A percentile compares a stretch with the other conserved stretches of the same genome.
These are phyloP conservation scores for Bufotes viridis DNA, from an alignment of 2,797 vertebrate genomes.

Conservation along the genomic window DNA sequence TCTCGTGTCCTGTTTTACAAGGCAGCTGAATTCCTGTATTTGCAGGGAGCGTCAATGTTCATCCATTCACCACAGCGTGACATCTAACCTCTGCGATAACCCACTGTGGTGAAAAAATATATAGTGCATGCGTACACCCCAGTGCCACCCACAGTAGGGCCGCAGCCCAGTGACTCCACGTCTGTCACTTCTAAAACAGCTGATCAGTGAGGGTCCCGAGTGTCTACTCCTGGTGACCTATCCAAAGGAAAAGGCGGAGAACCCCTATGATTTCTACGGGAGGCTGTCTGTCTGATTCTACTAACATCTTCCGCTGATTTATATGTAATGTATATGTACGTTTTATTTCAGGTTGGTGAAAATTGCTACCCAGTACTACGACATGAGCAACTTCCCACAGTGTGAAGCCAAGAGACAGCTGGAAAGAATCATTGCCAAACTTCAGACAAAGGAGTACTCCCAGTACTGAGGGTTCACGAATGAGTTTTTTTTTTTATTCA, in stretches of 20 bases:
- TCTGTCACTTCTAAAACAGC: too few species aligned
- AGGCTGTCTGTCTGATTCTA: too few species aligned
- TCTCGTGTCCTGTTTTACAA: not conserved
- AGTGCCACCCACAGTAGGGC: too few species aligned
- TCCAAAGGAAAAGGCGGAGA: too few species aligned
- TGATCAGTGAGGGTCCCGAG: too few species aligned
- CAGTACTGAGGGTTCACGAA: conserved; percentile 84
- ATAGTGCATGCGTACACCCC: not conserved
- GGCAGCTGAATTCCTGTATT: not conserved
- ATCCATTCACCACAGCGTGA: not conserved
- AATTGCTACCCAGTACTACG: conserved; percentile 95
- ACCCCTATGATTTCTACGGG: too few species aligned
- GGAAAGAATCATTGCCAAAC: conserved; percentile 94
- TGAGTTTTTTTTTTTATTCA: conserved; percentile 65
- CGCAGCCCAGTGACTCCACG: too few species aligned
- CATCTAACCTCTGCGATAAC: not conserved
- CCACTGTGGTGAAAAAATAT: not conserved
- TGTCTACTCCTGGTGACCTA: too few species aligned
- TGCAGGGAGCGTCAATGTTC: not conserved
- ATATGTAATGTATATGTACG: conserved; percentile 37
- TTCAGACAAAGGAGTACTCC: conserved; percentile 95
- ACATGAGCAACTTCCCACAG: conserved; percentile 98
- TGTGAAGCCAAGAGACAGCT: conserved; percentile 97
- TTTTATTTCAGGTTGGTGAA: conserved; percentile 90
- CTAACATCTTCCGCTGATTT: not conserved